Percentiles rank a stretch among this genome's conserved stretches.
These are phyloP conservation scores for Pluvianellus socialis DNA, from an alignment of 2,113 vertebrate species.

Conservation along the genomic window DNA sequence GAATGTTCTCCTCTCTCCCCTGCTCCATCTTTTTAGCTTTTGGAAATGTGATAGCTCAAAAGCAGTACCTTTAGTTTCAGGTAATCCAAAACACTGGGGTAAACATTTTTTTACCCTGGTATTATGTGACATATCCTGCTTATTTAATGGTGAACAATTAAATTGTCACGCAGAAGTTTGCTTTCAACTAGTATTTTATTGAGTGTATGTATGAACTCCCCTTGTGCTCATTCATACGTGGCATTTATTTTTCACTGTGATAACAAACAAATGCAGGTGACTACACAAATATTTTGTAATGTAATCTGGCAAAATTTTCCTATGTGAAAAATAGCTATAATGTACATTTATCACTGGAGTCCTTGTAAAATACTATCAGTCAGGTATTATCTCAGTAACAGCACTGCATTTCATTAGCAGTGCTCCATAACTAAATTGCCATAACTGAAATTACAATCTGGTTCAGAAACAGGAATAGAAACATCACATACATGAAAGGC, in stretches of 20 bases:
- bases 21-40: neutral
- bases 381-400: neutral
- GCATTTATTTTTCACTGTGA: neutral
- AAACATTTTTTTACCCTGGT: neutral
- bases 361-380: neutral
- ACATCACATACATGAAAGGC: neutral
- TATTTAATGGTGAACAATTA: neutral
- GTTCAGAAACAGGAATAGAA: neutral
- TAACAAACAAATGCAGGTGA: neutral
- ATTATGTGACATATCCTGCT: neutral
- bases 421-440: neutral
- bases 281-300: neutral
- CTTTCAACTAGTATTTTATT: neutral
- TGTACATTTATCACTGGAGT: neutral
- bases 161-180: neutral
- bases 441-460: neutral
- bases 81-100: neutral
- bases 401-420: neutral
- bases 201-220: neutral
- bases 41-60: neutral
- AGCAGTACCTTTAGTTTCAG: neutral
- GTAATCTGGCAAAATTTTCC: neutral
- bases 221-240: neutral
- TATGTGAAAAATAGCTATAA: neutral
- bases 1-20: neutral